Conservation (phyloP, 2,888 invertebrate species). For the Sinhomidia bicolor region DNA sequence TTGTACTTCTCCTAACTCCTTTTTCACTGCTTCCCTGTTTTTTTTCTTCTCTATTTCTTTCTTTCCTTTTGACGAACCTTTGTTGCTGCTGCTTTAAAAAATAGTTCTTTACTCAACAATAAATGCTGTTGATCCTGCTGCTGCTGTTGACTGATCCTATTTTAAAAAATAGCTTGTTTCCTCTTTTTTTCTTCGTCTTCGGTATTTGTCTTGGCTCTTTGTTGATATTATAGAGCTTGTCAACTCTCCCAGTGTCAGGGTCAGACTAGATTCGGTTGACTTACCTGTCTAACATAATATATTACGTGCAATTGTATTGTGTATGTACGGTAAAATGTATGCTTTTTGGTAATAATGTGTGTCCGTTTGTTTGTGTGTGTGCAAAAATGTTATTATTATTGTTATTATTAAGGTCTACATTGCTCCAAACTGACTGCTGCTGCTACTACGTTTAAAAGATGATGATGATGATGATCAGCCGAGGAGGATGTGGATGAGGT, state of each 20-base stretch:
- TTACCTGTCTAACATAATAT: slow-evolving; percentile 35
- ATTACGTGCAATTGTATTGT: neutral
- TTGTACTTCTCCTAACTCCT: neutral
- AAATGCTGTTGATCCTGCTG: neutral
- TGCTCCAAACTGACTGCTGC: neutral
- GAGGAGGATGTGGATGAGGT: slow-evolving; percentile 14
- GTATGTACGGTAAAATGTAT: neutral
- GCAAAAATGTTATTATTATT: neutral
- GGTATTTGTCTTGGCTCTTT: slow-evolving; percentile 29
- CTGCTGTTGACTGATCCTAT: slow-evolving; percentile 16
- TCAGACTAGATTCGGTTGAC: slow-evolving; percentile 61
- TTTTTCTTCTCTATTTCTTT: neutral
- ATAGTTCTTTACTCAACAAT: neutral
- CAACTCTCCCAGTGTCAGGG: slow-evolving; percentile 63
- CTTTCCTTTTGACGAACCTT: neutral
- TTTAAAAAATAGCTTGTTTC: slow-evolving; percentile 51
- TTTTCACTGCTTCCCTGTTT: slow-evolving; percentile 22
- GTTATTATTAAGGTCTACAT: neutral
- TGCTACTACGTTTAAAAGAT: no score
- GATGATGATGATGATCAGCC: neutral
- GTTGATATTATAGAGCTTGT: slow-evolving; percentile 9
- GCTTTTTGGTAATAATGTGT: slow-evolving; percentile 16
- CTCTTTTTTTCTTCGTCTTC: slow-evolving; percentile 35
- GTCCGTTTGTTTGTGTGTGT: neutral
- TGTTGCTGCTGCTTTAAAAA: slow-evolving; percentile 26